These are phyloP conservation scores for Acanthurus lineatus DNA, from an alignment of 2,797 vertebrate genomes.

Conservation along the genomic window DNA sequence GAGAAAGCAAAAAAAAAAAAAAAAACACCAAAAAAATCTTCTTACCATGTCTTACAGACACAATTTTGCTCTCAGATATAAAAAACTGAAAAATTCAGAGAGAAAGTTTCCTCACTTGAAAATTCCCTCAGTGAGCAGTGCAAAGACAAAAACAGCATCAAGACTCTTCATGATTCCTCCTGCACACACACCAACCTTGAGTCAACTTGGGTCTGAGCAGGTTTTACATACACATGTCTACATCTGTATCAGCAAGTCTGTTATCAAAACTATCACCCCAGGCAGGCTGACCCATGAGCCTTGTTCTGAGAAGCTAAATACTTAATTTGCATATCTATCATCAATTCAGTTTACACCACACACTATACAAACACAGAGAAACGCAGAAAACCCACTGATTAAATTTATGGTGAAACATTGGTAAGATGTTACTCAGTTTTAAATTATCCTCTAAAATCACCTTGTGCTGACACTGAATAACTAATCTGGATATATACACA, in stretches of 20 bases:
- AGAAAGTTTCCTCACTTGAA: constrained; percentile 41
- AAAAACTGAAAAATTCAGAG: background rate
- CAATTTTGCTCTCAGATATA: background rate
- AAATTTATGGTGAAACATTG: constrained; percentile 4
- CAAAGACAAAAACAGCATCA: constrained; percentile 55
- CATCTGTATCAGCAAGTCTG: constrained; percentile 22
- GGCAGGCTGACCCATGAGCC: constrained; percentile 38
- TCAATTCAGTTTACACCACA: background rate
- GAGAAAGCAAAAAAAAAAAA: constrained; percentile 4
- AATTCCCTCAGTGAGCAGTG: constrained; percentile 49
- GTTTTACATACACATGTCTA: constrained; percentile 53
- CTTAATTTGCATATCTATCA: background rate
- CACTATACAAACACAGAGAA: constrained; percentile 30
- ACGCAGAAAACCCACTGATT: background rate
- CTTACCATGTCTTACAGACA: too few species aligned
- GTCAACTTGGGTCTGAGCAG: background rate
- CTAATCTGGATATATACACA: background rate
- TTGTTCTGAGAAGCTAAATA: background rate
- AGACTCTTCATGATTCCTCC: constrained; percentile 66
- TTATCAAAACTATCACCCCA: constrained; percentile 42
- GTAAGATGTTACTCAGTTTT: background rate
- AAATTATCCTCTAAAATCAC: background rate
- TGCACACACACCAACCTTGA: background rate
- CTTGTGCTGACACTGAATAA: background rate
- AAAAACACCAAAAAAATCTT: too few species aligned